These are phyloP conservation scores for Lethrus apterus DNA, from an alignment of 1,140 invertebrate species.

Conservation along the genomic window DNA sequence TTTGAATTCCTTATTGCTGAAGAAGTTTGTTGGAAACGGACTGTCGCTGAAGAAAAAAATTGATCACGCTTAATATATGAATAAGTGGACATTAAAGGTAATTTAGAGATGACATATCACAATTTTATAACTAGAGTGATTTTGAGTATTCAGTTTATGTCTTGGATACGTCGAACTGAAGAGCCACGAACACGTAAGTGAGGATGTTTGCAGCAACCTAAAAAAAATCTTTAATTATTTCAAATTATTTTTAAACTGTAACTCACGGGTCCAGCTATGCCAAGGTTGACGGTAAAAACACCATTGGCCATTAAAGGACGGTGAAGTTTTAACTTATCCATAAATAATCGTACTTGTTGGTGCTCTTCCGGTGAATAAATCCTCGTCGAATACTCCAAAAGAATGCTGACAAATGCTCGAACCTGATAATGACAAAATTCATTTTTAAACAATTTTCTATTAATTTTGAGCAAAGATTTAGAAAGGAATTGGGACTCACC, in stretches of 20 bases:
- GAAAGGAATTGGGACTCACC: slow-evolving; percentile 21
- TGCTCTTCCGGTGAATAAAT: slow-evolving; percentile 28
- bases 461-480: neutral
- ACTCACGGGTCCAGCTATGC: slow-evolving; percentile 34
- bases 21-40: no score
- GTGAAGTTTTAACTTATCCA: slow-evolving; percentile 33
- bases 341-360: slow-evolving; percentile 34
- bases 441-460: neutral
- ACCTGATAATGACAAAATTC: slow-evolving; percentile 15
- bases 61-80: no score
- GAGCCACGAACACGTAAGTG: slow-evolving; percentile 35
- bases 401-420: slow-evolving; percentile 25
- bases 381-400: slow-evolving; percentile 35
- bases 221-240: slow-evolving; percentile 20
- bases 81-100: no score
- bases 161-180: slow-evolving; percentile 35
- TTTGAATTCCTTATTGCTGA: no score
- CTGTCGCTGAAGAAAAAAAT: no score
- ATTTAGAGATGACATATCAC: neutral
- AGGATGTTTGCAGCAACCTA: slow-evolving; percentile 37
- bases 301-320: slow-evolving; percentile 32
- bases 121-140: no score
- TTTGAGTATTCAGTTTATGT: slow-evolving; percentile 16
- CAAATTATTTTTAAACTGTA: neutral
- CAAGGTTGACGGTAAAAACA: slow-evolving; percentile 32